phyloP scores from a whole-genome alignment of 1,140 invertebrate genomes.

The Plutomurus gul region DNA sequence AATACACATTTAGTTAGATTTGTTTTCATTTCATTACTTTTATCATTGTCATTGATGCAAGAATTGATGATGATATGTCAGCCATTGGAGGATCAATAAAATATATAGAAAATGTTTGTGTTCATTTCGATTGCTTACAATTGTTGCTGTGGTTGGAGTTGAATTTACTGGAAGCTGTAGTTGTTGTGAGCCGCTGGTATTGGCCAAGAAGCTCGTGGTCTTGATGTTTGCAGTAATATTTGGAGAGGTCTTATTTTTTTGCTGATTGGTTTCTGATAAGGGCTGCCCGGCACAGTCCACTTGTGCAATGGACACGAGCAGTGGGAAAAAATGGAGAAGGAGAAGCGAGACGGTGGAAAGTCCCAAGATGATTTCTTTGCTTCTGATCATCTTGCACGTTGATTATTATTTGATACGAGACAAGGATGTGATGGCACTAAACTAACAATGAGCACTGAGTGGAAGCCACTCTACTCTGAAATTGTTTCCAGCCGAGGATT shows the following conservation, averaged over 20 bases:
- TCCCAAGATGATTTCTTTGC: slow-evolving; percentile 19
- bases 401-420: slow-evolving; percentile 21
- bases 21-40: too few relatives aligned
- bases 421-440: neutral
- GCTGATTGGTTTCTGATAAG: slow-evolving; percentile 15
- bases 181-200: neutral
- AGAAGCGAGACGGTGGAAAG: too few relatives aligned
- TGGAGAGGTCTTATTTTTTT: slow-evolving; percentile 8
- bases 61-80: too few relatives aligned
- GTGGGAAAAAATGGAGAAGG: neutral
- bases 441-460: slow-evolving; percentile 14
- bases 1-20: too few relatives aligned
- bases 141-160: too few relatives aligned
- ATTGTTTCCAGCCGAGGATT: slow-evolving; percentile 14
- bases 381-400: neutral
- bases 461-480: neutral
- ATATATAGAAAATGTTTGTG: too few relatives aligned
- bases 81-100: too few relatives aligned
- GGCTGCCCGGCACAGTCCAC: neutral
- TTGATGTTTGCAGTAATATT: slow-evolving; percentile 11
- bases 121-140: too few relatives aligned
- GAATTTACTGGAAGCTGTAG: neutral
- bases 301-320: neutral
- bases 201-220: neutral
- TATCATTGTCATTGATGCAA: too few relatives aligned